These are phyloP conservation scores for Coenonympha arcania DNA, from an alignment of 2,888 invertebrate species.

Conservation along the genomic window DNA sequence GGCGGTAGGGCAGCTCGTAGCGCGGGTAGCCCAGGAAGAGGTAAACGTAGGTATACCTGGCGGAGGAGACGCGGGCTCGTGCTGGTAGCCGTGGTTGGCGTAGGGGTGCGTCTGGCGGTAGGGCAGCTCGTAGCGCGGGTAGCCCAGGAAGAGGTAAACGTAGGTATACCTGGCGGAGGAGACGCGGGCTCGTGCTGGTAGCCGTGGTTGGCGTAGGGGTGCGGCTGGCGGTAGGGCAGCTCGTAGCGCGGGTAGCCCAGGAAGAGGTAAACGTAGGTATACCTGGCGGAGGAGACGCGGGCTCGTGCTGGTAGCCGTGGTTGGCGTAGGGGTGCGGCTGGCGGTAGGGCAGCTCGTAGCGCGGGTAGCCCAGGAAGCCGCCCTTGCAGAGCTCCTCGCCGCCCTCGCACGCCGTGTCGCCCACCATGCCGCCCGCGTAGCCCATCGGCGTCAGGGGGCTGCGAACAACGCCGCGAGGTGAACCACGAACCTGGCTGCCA, in stretches of 20 bases:
- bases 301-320: conserved; percentile 62
- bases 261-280: conserved; percentile 38
- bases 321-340: conserved; percentile 60
- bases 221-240: conserved; percentile 60
- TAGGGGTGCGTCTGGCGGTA: conserved; percentile 62
- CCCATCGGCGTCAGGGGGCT: conserved; percentile 68
- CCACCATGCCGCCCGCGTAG: conserved; percentile 49
- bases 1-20: conserved; percentile 63
- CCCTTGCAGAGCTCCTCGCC: conserved; percentile 60
- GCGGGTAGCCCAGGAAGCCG: conserved; percentile 64
- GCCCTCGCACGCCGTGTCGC: conserved; percentile 52
- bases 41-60: conserved; percentile 46
- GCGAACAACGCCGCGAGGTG: no score
- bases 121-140: conserved; percentile 65
- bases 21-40: conserved; percentile 51
- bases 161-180: conserved; percentile 54
- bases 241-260: conserved; percentile 67
- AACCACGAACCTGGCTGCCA: no score
- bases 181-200: conserved; percentile 63
- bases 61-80: conserved; percentile 58
- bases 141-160: conserved; percentile 35
- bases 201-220: conserved; percentile 56
- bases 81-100: conserved; percentile 60
- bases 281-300: conserved; percentile 61
- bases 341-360: conserved; percentile 63